phyloP scores from a whole-genome alignment of 2,888 invertebrate genomes.

The Tetropium fuscum region DNA sequence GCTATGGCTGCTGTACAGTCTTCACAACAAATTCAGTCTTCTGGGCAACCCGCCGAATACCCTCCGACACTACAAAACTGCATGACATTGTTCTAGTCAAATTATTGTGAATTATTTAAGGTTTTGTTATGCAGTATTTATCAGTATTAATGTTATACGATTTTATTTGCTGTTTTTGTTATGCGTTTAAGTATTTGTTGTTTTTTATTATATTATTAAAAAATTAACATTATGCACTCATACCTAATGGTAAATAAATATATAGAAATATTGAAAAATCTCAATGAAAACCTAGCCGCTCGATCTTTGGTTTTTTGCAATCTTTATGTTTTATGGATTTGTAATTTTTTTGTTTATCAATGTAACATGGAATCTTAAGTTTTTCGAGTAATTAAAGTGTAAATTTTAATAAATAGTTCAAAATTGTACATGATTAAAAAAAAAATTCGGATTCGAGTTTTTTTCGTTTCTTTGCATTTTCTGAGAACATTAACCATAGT shows the following conservation, averaged over 20 bases:
- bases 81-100: constrained; percentile 64
- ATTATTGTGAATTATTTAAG: constrained; percentile 16
- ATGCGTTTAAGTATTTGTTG: constrained; percentile 3
- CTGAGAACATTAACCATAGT: too few relatives aligned
- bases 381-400: too few relatives aligned
- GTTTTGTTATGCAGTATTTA: constrained; percentile 24
- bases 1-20: constrained; percentile 65
- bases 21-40: constrained; percentile 63
- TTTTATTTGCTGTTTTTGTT: constrained; percentile 18
- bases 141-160: constrained; percentile 25
- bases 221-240: constrained; percentile 7
- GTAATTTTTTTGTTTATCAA: too few relatives aligned
- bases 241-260: constrained; percentile 10
- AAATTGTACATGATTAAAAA: too few relatives aligned
- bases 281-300: too few relatives aligned
- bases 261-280: constrained; percentile 8
- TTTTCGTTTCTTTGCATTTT: too few relatives aligned
- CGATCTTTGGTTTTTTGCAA: too few relatives aligned
- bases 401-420: too few relatives aligned
- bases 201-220: constrained; percentile 1
- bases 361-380: too few relatives aligned
- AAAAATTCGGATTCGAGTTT: too few relatives aligned
- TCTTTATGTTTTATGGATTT: too few relatives aligned
- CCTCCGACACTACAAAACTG: constrained; percentile 64
- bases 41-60: constrained; percentile 62